A percentile compares a stretch with the other conserved stretches of the same genome.
These are phyloP conservation scores for Sylvia atricapilla DNA, from an alignment of 2,113 vertebrate genomes.

Conservation along the genomic window DNA sequence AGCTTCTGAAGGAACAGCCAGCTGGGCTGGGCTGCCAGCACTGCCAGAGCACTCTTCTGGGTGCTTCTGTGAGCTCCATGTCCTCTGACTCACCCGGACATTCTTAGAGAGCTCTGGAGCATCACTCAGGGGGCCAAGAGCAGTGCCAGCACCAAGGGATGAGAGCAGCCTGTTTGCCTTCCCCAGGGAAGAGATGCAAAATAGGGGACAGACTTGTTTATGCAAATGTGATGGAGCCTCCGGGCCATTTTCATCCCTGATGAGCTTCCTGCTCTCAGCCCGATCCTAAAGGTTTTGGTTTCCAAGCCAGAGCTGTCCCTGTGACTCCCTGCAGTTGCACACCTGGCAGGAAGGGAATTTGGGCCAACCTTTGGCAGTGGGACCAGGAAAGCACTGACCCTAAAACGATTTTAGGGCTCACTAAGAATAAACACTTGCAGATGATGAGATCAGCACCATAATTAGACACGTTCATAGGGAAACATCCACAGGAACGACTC, in stretches of 20 bases:
- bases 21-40: not conserved
- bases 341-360: not conserved
- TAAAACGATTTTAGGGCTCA: not conserved
- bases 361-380: not conserved
- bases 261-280: not conserved
- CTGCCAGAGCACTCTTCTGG: not conserved
- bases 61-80: not conserved
- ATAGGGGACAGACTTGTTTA: not conserved
- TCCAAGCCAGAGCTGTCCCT: not conserved
- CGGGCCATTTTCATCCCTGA: not conserved
- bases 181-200: not conserved
- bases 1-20: conserved; percentile 16
- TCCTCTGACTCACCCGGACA: conserved; percentile 14
- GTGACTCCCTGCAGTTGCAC: not conserved
- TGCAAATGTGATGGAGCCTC: not conserved
- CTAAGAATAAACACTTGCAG: not conserved
- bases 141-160: not conserved
- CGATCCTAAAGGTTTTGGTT: not conserved
- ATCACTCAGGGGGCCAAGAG: not conserved
- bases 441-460: not conserved
- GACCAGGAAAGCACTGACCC: not conserved
- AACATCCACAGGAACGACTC: not conserved
- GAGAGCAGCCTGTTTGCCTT: not conserved
- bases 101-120: conserved; percentile 37
- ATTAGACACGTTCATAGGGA: not conserved